Base-by-base conservation (phyloP, 2,113 vertebrate species). In the Abramis brama region DNA sequence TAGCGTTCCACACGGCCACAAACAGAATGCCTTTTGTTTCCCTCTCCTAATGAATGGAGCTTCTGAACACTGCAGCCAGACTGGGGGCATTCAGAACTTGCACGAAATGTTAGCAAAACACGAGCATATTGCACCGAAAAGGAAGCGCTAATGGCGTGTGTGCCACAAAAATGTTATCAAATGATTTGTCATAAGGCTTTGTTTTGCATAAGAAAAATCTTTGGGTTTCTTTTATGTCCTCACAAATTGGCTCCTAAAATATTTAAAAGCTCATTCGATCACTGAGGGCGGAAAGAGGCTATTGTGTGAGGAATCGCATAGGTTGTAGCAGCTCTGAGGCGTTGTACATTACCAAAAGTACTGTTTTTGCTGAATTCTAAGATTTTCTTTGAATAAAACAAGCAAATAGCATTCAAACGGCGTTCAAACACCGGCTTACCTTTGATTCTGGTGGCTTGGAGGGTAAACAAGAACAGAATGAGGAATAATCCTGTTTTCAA, bases 401-500 rank as follows among this genome's bases (percentile, higher is more conserved):
- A 64, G 73, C 64, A 86, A 87, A 73, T 39, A 79, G 33, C 8
- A 77, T 86, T 64, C 75, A 6, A n/a, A 30, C 5, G 19, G 30
- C 10, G 1, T 86, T 23, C 23, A 83, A 85, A 57, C 78, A 85
- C 55, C 2, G 74, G 91, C 96, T 96, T 96, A 99, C 97, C 97
- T 97, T 95, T 95, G 89, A 88, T 95, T 95, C 91, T 94, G 91
- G 94, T 95, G 93, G 95, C 92, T 91, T 97, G 96, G 73, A 97
- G 94, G 87, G 92, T 94, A 92, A 97, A 92, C 89, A 97, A 95
- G 92, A 96, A 93, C 92, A 97, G 90, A 86, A 95, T 86, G 91
- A 98, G 84, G 91, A 95, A 91, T 83, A 96, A 91, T 96, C 94
- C 96, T 81, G 74, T 94, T 94, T 95, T 96, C 91, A 95, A 93